phyloP scores from a whole-genome alignment of 2,113 vertebrate genomes.

The Rhadina sibilatrix region DNA sequence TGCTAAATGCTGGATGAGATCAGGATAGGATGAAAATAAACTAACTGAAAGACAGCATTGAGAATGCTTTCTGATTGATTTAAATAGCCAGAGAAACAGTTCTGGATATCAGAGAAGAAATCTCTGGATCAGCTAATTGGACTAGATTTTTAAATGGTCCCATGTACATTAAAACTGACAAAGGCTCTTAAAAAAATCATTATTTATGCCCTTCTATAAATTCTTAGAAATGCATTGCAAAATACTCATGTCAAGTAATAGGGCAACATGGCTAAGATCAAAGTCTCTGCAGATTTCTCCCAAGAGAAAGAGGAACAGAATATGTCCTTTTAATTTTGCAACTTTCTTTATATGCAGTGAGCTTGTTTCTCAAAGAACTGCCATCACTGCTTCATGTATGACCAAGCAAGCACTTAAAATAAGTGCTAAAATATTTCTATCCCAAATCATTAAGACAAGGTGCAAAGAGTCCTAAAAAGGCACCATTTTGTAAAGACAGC shows the following conservation, averaged over 20 bases:
- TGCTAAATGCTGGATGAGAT: not conserved
- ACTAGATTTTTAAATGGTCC: not conserved
- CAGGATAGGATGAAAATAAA: not conserved
- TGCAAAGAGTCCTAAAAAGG: not conserved
- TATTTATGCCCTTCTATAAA: conserved; percentile 14
- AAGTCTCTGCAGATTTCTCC: not conserved
- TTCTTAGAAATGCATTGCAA: not conserved
- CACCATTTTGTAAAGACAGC: not conserved
- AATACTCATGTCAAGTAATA: not conserved
- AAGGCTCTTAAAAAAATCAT: not conserved
- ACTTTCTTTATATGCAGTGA: not conserved
- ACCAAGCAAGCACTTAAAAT: not conserved
- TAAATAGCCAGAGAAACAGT: not conserved
- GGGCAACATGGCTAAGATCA: not conserved
- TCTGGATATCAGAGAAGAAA: not conserved
- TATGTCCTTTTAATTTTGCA: not conserved
- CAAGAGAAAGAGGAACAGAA: not conserved
- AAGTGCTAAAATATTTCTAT: conserved; percentile 2
- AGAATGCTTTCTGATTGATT: not conserved
- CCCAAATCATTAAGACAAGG: not conserved
- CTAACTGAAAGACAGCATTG: not conserved
- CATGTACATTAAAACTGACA: conserved; percentile 9
- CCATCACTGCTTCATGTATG: not conserved
- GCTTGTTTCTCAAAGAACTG: not conserved
- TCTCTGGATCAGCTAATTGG: not conserved